phyloP scores from a whole-genome alignment of 1,140 invertebrate species.

The Hycleus cichorii region DNA sequence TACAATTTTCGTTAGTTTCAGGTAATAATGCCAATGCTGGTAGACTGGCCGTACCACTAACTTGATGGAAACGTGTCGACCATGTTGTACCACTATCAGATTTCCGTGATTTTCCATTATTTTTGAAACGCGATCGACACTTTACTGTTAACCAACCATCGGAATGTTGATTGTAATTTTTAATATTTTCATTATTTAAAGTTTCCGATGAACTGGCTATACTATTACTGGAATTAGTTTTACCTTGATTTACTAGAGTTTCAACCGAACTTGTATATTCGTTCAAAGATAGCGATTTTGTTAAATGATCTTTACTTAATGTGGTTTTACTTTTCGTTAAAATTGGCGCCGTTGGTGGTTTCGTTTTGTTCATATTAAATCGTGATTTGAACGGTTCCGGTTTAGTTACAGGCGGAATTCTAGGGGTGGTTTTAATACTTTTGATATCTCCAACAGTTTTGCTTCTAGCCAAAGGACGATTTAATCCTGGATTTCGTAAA shows the following conservation, averaged over 20 bases:
- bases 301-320: conserved; percentile 25
- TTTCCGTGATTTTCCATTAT: conserved; percentile 32
- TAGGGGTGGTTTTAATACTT: not conserved
- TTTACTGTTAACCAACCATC: conserved; percentile 62
- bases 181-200: conserved; percentile 43
- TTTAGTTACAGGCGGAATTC: not conserved
- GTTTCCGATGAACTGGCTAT: conserved; percentile 51
- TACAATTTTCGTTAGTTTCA: conserved; percentile 35
- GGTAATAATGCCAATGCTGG: conserved; percentile 50
- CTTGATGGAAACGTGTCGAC: conserved; percentile 58
- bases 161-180: conserved; percentile 45
- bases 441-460: conserved; percentile 51
- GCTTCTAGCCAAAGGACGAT: conserved; percentile 41
- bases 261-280: conserved; percentile 45
- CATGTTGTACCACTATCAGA: conserved; percentile 47
- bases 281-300: conserved; percentile 26
- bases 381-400: not conserved
- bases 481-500: not conserved
- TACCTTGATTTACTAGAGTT: conserved; percentile 47
- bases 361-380: not conserved
- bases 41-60: conserved; percentile 57
- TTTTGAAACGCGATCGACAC: conserved; percentile 46
- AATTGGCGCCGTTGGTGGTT: not conserved
- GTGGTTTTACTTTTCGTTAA: conserved; percentile 29
- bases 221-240: conserved; percentile 45